A percentile compares a stretch with the other conserved stretches of the same genome.
Conservation (phyloP, 2,113 vertebrate genomes). For the Copsychus sechellarum region DNA sequence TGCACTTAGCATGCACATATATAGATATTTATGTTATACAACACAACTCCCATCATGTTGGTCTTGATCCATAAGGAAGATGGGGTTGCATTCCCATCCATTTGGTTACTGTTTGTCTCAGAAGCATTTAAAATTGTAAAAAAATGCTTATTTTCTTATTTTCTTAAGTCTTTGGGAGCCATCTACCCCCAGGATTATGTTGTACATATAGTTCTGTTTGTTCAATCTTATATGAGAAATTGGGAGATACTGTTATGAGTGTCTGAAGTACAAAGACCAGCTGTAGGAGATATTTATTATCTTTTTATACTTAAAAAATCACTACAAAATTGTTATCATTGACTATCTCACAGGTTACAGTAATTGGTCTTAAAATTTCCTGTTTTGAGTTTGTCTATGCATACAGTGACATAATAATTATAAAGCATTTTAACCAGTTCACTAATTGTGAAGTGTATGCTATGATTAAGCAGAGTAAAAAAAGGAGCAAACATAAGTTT, state of each 20-base stretch:
- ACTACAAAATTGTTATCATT: background rate
- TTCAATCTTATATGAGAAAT: background rate
- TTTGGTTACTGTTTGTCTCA: background rate
- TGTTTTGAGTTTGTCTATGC: background rate
- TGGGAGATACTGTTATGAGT: background rate
- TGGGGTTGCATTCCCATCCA: background rate
- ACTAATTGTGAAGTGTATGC: background rate
- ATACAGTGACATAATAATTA: background rate
- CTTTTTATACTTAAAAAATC: background rate
- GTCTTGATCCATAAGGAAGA: background rate
- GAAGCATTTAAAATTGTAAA: background rate
- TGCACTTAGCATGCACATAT: background rate
- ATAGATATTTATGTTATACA: background rate
- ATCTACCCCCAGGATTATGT: background rate
- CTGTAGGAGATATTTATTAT: background rate
- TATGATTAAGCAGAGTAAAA: background rate
- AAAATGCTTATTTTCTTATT: background rate
- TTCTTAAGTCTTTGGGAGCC: background rate
- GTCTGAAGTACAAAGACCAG: background rate
- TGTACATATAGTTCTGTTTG: background rate
- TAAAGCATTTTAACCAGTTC: background rate
- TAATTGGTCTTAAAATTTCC: background rate
- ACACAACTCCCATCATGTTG: fast-evolving
- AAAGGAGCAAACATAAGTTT: background rate
- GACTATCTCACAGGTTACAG: background rate